Evolutionary conservation across 1,140 invertebrate species (phyloP), one percentile per base, ranked within the genome.

Genomic region (Druon quercuslanigerum): DNA sequence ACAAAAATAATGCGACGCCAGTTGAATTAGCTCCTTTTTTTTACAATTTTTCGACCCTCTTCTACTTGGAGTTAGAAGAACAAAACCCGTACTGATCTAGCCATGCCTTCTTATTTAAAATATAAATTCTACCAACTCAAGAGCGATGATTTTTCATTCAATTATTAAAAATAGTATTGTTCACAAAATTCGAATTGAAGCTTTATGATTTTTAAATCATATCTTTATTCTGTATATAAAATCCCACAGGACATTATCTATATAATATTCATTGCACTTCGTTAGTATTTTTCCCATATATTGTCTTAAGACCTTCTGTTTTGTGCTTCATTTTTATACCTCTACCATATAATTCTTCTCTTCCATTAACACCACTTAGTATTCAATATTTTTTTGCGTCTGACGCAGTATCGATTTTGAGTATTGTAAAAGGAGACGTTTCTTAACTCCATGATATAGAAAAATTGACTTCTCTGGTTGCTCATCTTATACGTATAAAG

Each of bases 121-220:
- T 25, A 20, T 9, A 20, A 57, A 25, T 25, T 54, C 17, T 17
- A 8, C 20, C 60, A 66, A 66, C 25, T 66, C 25, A 66, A 66
- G 40, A 40, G 60, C 60, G 60, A 40, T 66, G 60, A 46, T 66
- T 66, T 66, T 66, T 40, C 25, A 46, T 25, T 66, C 1, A 9
- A n/a, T 16, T 66, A 66, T 46, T 66, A 66, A 66, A 66, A 66
- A 66, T 66, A 66, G 60, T 66, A 66, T 66, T 66, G 60, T 66
- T 33, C 14, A 66, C 33, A 14, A 66, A 40, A 66, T 66, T 66
- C 60, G 9, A 46, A 66, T 66, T 20, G 60, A 66, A 66, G 25
- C 60, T 66, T 40, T 7, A 16, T 2, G 25, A 14, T 66, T 66
- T 33, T 66, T 66, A 66, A 66, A 33, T 46, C 46, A 66, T 20